phyloP scores from a whole-genome alignment of 1,140 invertebrate species.

The Luehdorfia chinensis region DNA sequence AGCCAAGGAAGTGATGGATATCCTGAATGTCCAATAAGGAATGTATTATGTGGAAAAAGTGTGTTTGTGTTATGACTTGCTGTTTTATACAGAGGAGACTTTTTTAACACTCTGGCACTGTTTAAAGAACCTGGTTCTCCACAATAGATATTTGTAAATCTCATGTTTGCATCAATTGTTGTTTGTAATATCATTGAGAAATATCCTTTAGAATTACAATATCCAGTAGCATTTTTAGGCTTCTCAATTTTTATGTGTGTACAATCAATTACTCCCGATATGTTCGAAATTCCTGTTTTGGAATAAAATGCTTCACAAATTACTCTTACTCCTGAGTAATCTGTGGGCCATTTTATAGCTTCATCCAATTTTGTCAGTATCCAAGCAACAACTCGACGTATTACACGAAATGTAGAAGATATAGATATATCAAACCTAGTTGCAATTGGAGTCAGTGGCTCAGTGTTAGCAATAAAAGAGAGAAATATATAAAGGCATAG shows the following conservation, averaged over 20 bases:
- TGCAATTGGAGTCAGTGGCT: constrained; percentile 51
- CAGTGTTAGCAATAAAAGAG: constrained; percentile 49
- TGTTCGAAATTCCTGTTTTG: constrained; percentile 44
- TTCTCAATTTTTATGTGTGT: constrained; percentile 55
- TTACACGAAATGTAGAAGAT: constrained; percentile 56
- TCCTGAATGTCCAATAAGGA: constrained; percentile 48
- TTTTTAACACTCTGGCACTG: constrained; percentile 39
- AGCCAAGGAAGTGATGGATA: constrained; percentile 52
- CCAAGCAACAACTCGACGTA: constrained; percentile 51
- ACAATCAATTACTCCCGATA: constrained; percentile 50
- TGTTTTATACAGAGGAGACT: constrained; percentile 45
- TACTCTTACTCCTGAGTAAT: constrained; percentile 34
- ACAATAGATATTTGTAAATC: constrained; percentile 21
- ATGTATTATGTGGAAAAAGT: constrained; percentile 48
- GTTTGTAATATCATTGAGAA: constrained; percentile 53
- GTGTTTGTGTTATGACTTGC: constrained; percentile 37
- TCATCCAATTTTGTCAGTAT: constrained; percentile 54
- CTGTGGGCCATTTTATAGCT: constrained; percentile 49
- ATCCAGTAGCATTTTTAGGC: constrained; percentile 49
- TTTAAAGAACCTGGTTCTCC: constrained; percentile 49
- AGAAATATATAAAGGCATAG: constrained; percentile 59
- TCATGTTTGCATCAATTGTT: constrained; percentile 46
- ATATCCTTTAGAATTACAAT: constrained; percentile 54
- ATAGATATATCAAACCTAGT: constrained; percentile 60
- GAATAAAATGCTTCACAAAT: constrained; percentile 42